phyloP scores from a whole-genome alignment of 2,888 invertebrate genomes.

The Phlogophora meticulosa region DNA sequence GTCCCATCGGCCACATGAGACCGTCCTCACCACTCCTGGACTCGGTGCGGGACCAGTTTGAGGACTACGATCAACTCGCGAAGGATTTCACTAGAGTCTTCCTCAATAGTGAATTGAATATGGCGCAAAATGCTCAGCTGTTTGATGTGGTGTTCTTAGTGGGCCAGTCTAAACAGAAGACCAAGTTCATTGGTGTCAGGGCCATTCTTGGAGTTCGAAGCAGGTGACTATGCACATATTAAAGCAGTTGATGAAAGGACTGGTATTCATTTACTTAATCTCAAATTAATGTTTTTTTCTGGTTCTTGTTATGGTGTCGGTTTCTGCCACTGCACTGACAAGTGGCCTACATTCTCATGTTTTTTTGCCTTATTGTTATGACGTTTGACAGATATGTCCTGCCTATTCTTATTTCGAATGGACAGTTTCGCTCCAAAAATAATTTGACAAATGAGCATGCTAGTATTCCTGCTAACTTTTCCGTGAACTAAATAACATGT shows the following conservation, averaged over 20 bases:
- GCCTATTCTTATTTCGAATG: constrained; percentile 11
- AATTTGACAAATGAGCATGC: constrained; percentile 31
- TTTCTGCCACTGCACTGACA: background rate
- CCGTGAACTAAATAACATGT: background rate
- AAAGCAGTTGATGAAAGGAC: no score
- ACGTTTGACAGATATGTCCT: constrained; percentile 30
- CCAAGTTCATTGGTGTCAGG: constrained; percentile 96
- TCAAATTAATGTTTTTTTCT: no score
- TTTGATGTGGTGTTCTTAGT: constrained; percentile 98
- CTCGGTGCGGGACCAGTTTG: constrained; percentile 98
- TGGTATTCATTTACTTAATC: no score
- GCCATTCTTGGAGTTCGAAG: constrained; percentile 98
- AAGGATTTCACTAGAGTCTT: constrained; percentile 98
- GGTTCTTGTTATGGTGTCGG: background rate
- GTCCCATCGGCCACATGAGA: constrained; percentile 98
- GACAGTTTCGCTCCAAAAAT: constrained; percentile 17
- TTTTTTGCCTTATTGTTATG: constrained; percentile 18
- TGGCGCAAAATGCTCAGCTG: constrained; percentile 94
- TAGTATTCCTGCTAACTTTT: background rate
- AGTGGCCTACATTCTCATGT: background rate
- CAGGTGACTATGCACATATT: constrained; percentile 88
- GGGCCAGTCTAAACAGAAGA: constrained; percentile 97
- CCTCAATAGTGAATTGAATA: constrained; percentile 95
- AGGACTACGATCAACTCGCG: constrained; percentile 98
- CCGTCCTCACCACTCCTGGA: constrained; percentile 98